phyloP scores from a whole-genome alignment of 2,797 vertebrate genomes.

The Halcyon badia region DNA sequence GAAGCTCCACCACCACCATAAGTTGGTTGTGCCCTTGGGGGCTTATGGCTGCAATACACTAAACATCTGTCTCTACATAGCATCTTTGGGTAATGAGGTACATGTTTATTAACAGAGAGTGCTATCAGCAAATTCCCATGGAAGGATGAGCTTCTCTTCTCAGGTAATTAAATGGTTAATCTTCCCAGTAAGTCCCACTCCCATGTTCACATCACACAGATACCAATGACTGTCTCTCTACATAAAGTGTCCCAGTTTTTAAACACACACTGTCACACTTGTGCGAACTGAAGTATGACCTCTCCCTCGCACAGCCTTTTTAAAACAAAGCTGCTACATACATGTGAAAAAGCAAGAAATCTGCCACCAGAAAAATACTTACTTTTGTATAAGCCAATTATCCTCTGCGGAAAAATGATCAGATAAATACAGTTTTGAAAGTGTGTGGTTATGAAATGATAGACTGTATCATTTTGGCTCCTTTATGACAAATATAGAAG shows the following conservation, averaged over 20 bases:
- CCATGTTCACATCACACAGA: not conserved
- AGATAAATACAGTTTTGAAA: slow-evolving; percentile 22
- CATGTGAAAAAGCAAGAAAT: slow-evolving; percentile 26
- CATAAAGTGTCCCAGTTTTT: not conserved
- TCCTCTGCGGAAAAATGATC: not conserved
- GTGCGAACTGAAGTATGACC: not conserved
- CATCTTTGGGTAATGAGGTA: not conserved
- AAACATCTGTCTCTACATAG: not conserved
- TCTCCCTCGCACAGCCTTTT: not conserved
- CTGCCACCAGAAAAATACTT: not conserved
- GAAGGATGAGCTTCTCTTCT: not conserved
- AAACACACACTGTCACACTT: not conserved
- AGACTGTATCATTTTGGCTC: not conserved
- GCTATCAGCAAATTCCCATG: not conserved
- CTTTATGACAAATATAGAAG: slow-evolving; percentile 29
- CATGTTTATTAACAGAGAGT: not conserved
- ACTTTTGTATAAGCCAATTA: slow-evolving; percentile 11
- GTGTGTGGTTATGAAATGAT: not conserved
- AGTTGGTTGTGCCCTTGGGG: not conserved
- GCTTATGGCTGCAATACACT: not conserved
- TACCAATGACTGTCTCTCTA: not conserved
- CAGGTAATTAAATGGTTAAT: not conserved
- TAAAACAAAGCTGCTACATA: slow-evolving; percentile 33
- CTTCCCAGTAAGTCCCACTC: not conserved
- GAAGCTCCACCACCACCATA: not conserved